These are phyloP conservation scores for Indicator maculatus DNA, from an alignment of 2,113 vertebrate species.

Conservation along the genomic window DNA sequence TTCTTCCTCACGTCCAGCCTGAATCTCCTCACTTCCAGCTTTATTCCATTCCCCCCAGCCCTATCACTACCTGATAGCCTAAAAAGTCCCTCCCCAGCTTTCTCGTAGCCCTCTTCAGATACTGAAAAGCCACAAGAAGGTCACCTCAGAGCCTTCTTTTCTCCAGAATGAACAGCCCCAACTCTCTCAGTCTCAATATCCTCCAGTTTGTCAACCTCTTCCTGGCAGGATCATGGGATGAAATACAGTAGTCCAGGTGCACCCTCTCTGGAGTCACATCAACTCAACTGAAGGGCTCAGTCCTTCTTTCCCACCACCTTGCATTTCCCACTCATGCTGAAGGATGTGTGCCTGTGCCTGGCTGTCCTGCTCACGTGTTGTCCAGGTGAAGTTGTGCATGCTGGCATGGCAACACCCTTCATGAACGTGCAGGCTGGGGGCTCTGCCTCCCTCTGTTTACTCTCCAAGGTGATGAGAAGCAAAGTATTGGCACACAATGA, in stretches of 20 bases:
- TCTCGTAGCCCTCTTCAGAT: too few species aligned
- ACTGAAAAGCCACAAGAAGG: too few species aligned
- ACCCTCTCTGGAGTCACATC: neutral
- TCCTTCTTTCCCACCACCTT: neutral
- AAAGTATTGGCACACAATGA: slow-evolving; percentile 25
- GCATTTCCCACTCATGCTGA: neutral
- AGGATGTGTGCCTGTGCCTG: neutral
- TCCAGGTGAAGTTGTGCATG: neutral
- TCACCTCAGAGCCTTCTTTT: too few species aligned
- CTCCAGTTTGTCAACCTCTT: neutral
- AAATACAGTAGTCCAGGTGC: neutral
- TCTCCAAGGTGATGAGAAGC: slow-evolving; percentile 58
- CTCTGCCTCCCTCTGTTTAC: slow-evolving; percentile 48
- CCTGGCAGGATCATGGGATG: neutral
- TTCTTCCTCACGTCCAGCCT: too few species aligned
- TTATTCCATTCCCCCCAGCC: too few species aligned
- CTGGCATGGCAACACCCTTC: neutral
- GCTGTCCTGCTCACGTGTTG: neutral
- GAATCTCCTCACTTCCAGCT: too few species aligned
- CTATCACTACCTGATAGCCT: too few species aligned
- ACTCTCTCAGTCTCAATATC: neutral
- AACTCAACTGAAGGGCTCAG: neutral
- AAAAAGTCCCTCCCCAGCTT: too few species aligned
- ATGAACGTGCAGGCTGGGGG: neutral
- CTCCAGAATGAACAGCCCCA: too few species aligned